Evolutionary conservation across 2,888 invertebrate species (phyloP).

Genomic region (Dioctria rufipes): DNA sequence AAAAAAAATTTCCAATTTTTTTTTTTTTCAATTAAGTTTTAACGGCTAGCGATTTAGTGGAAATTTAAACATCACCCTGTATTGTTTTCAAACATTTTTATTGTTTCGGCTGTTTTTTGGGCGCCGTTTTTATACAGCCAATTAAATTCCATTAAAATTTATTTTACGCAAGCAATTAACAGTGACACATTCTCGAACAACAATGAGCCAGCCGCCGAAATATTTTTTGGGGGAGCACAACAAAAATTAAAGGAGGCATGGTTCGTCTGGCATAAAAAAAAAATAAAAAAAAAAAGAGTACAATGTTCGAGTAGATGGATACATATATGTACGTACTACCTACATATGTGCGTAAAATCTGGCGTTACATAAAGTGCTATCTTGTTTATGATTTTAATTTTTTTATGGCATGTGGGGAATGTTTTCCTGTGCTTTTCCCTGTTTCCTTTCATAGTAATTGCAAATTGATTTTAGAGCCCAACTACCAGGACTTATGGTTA

Average conservation of each 20-base stretch:
- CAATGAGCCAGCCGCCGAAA: conserved; percentile 15
- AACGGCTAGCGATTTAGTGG: conserved; percentile 20
- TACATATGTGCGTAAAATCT: not conserved
- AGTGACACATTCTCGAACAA: conserved; percentile 32
- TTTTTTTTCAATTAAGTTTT: conserved; percentile 35
- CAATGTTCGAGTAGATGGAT: not conserved
- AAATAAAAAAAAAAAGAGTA: not conserved
- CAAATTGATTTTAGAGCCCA: not conserved
- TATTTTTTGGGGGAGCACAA: conserved; percentile 1
- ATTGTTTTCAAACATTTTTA: conserved; percentile 22
- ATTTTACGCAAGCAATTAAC: conserved; percentile 46
- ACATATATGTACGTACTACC: not conserved
- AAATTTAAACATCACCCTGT: conserved; percentile 15
- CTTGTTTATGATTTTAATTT: conserved; percentile 13
- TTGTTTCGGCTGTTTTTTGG: conserved; percentile 14
- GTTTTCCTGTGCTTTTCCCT: conserved; percentile 1
- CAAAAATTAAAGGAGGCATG: not conserved
- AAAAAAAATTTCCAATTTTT: not conserved
- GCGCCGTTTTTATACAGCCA: conserved; percentile 36
- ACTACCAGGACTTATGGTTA: too few species aligned
- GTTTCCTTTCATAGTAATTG: not conserved
- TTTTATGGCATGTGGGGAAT: conserved; percentile 21
- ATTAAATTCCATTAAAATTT: conserved; percentile 50
- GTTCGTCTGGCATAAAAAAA: not conserved
- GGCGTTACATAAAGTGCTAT: conserved; percentile 17